A percentile compares a stretch with the other conserved stretches of the same genome.
Conservation (phyloP, 2,888 invertebrate genomes). For the Drosophila differens region DNA sequence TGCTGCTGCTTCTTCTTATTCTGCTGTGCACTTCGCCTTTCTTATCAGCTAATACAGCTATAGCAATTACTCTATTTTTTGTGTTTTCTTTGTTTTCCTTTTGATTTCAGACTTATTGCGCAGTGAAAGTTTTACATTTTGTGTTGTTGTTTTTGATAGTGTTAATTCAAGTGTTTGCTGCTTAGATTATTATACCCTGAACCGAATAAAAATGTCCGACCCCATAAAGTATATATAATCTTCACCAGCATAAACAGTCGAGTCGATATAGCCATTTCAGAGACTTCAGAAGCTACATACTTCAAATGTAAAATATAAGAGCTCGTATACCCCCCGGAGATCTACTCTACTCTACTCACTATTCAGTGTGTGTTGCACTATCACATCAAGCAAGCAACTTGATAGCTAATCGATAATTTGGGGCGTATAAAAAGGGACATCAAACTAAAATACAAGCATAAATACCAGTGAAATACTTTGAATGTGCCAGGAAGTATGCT, state of each 20-base stretch:
- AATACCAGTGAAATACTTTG: neutral
- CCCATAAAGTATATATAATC: neutral
- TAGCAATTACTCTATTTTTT: slow-evolving; percentile 3
- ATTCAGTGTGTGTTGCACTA: neutral
- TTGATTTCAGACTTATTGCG: slow-evolving; percentile 67
- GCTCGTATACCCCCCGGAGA: neutral
- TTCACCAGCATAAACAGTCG: neutral
- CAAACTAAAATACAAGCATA: neutral
- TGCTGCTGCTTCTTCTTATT: slow-evolving; percentile 13
- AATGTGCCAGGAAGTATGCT: slow-evolving; percentile 33
- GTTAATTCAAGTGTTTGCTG: slow-evolving; percentile 39
- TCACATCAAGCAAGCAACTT: neutral
- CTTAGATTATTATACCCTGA: slow-evolving; percentile 5
- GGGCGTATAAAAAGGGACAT: neutral
- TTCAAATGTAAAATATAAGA: no score
- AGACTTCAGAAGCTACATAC: neutral
- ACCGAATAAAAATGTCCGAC: neutral
- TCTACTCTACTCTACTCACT: neutral
- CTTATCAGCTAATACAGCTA: slow-evolving; percentile 46
- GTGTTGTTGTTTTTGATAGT: slow-evolving; percentile 21
- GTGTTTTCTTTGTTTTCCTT: slow-evolving; percentile 43
- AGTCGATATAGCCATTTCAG: neutral
- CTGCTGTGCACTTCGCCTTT: slow-evolving; percentile 47
- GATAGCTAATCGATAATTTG: slow-evolving; percentile 1
- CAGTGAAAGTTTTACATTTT: slow-evolving; percentile 73